Percentiles rank a stretch among this genome's conserved stretches.
Evolutionary conservation across 1,140 invertebrate genomes (phyloP).

Genomic region (Lucilia sericata): DNA sequence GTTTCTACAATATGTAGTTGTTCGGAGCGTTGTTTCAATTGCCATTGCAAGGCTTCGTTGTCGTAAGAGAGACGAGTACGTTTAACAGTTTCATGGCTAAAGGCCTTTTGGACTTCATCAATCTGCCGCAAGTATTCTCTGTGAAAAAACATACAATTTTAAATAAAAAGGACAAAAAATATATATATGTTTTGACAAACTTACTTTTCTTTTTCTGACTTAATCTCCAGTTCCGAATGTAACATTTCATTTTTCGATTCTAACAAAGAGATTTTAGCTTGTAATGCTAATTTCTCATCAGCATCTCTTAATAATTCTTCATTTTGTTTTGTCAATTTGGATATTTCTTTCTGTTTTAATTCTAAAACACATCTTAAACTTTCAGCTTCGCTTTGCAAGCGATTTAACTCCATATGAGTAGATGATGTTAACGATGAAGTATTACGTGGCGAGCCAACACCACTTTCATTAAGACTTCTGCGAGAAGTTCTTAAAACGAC

Average conservation of each 20-base stretch:
- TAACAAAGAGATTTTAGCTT: conserved; percentile 71
- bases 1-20: conserved; percentile 57
- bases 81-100: conserved; percentile 79
- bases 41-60: conserved; percentile 90
- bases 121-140: conserved; percentile 75
- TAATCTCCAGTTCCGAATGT: conserved; percentile 75
- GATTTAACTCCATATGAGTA: conserved; percentile 57
- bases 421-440: not conserved
- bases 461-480: conserved; percentile 44
- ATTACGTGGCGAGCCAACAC: conserved; percentile 43
- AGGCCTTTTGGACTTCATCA: conserved; percentile 77
- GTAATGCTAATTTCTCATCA: conserved; percentile 71
- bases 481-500: conserved; percentile 58
- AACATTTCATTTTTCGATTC: conserved; percentile 79
- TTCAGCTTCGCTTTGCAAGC: conserved; percentile 76
- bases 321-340: conserved; percentile 76
- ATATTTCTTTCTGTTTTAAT: conserved; percentile 79
- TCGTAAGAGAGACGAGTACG: conserved; percentile 81
- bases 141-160: conserved; percentile 55
- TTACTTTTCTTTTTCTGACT: conserved; percentile 71
- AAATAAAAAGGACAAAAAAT: not conserved
- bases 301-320: conserved; percentile 71
- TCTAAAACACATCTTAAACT: conserved; percentile 82
- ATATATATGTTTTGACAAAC: conserved; percentile 48
- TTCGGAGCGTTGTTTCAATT: conserved; percentile 79